Evolutionary conservation across 2,113 vertebrate species (phyloP).

Genomic region (Cardinalis cardinalis): DNA sequence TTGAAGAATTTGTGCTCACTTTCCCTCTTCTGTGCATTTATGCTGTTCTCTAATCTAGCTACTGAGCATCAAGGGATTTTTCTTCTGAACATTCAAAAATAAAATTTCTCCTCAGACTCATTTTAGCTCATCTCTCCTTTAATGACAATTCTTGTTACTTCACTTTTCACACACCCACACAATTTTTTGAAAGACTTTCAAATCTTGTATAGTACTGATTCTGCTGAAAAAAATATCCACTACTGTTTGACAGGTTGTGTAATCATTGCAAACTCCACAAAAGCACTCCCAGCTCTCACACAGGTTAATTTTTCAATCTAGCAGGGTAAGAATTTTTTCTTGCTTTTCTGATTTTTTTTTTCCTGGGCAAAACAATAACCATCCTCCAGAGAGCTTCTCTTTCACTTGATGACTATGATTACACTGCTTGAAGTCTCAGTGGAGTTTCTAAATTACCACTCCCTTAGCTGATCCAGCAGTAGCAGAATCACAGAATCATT

Average conservation of each 20-base stretch:
- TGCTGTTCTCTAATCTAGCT: background rate
- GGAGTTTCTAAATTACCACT: background rate
- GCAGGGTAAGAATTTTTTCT: background rate
- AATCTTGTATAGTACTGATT: background rate
- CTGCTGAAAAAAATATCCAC: conserved; percentile 1
- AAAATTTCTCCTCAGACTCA: conserved; percentile 38
- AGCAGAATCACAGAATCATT: background rate
- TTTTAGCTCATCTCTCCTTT: conserved; percentile 32
- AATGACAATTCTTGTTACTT: conserved; percentile 12
- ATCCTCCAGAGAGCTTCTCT: background rate
- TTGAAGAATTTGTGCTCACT: background rate
- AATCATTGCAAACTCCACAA: background rate
- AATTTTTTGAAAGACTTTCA: conserved; percentile 5
- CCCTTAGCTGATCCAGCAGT: background rate
- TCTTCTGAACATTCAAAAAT: conserved; percentile 30
- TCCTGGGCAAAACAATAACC: background rate
- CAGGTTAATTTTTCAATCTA: conserved; percentile 16
- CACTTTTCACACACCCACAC: conserved; percentile 30
- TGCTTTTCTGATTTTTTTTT: background rate
- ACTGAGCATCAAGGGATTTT: conserved; percentile 15
- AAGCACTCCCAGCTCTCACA: background rate
- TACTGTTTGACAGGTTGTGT: conserved; percentile 5
- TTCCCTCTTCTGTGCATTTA: background rate
- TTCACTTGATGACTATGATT: background rate
- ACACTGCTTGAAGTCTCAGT: background rate